Evolutionary conservation across 1,140 invertebrate genomes (phyloP), one percentile per base, ranked within the genome.

Genomic region (Phthorimaea operculella): DNA sequence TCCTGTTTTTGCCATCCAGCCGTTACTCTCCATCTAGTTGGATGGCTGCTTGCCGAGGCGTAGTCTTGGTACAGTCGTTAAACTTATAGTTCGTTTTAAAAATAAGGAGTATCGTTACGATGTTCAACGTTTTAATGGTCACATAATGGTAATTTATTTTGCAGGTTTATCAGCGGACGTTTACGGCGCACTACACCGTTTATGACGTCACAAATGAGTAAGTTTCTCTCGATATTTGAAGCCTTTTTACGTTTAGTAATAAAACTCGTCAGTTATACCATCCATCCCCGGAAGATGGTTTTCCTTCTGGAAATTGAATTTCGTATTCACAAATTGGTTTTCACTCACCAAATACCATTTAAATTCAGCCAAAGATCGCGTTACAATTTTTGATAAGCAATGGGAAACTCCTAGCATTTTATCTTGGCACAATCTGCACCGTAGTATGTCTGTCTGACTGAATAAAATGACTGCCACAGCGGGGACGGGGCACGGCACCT

Each of bases 181-280:
- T 91, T 86, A 92, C 91, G 67, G 92, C 93, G 62, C 90, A 91
- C 77, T 94, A 94, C 85, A 94, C 93, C 58, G 92, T 94, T 78
- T 94, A 94, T 85, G 92, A 94, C 86, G 92, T 94, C 70, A 90
- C 89, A 67, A 94, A 94, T 83, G 92, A 94, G 92, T 93, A 83
- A 91, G 92, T 91, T 55, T 28, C 54, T 56, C 57, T 52, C 48
- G 34, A 57, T 59, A 64, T 65, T 60, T 62, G 55, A 57, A 49
- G 39, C 44, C 44, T 51, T 15, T 14, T 57, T 51, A 33, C 36
- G 47, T 33, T 60, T 53, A 65, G 60, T 33, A 51, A 28, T 33
- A 28, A 9, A 33, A 28, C 18, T 10, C 15, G 4, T 47, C 16
- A 18, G 45, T 4, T 47, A 47, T 47, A 47, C 15, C 21, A 4